Conservation (phyloP, 2,797 vertebrate species). For the Octomys mimax region DNA sequence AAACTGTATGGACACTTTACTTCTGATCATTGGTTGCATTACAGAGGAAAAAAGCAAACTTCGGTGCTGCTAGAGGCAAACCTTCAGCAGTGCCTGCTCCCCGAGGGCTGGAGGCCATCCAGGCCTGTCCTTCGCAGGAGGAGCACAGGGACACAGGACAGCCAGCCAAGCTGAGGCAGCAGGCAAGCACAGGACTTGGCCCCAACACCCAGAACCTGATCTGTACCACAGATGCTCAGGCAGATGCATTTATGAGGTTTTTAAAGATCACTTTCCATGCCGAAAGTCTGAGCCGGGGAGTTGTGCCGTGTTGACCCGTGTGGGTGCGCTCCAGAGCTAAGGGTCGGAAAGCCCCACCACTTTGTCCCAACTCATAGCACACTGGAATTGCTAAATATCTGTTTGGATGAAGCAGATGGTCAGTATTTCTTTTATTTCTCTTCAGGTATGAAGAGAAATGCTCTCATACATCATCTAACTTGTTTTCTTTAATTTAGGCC, state of each 20-base stretch:
- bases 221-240: constrained; percentile 60
- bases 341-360: not conserved
- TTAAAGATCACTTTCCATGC: constrained; percentile 58
- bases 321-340: not conserved
- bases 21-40: constrained; percentile 38
- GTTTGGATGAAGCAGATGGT: constrained; percentile 26
- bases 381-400: not conserved
- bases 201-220: constrained; percentile 59
- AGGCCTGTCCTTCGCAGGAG: constrained; percentile 72
- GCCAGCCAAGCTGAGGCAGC: constrained; percentile 77
- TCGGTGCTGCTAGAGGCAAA: constrained; percentile 49
- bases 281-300: constrained; percentile 75
- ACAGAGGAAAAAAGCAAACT: constrained; percentile 2
- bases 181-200: constrained; percentile 85
- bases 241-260: constrained; percentile 78
- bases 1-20: not conserved
- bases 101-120: constrained; percentile 39
- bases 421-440: not conserved
- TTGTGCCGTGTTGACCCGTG: constrained; percentile 45
- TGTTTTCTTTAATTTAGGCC: not conserved
- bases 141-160: constrained; percentile 68
- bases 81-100: not conserved
- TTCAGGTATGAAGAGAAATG: not conserved
- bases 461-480: not conserved
- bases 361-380: not conserved